Base-by-base conservation (phyloP, 2,113 vertebrate genomes). In the Bagarius yarrelli region DNA sequence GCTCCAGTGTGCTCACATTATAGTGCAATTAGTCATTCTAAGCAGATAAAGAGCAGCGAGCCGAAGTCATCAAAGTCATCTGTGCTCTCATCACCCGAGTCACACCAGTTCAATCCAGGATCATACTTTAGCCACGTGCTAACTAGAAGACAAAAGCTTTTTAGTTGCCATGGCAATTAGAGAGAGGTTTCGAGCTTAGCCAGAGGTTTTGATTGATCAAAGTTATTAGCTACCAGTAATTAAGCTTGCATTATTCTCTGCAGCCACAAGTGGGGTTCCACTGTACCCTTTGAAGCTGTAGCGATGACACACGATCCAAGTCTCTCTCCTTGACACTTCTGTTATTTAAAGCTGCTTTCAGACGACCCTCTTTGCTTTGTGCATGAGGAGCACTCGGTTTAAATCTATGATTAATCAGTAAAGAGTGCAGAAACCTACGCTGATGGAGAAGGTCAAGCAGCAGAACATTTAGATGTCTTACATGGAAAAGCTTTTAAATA, bases 161-260 rank as follows among this genome's bases (percentile, higher is more conserved):
- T 91, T 85, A 89, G 85, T 88, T 75, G 27, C 88, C 87, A 84
- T 88, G 88, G 88, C 88, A 91, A 90, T 92, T 91, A 91, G 80
- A 86, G 83, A 67, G 75, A 91, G 89, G 87, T 89, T 90, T 84
- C 81, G 88, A 89, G 88, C 88, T 25, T 87, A 86, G 85, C 87
- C 81, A 86, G 85, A 88, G 83, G 83, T 85, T n/a, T 89, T 76
- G 73, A 91, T 89, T 88, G 89, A 90, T 84, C 83, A 78, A 87
- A 89, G 89, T 92, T 93, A 93, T 93, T 91, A 93, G 89, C 89
- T 86, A 86, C 86, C 63, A 64, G 85, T 92, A 91, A 93, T 93
- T 91, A 92, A 85, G 88, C 87, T 89, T 88, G 87, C 85, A 91
- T 90, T 92, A 91, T 91, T 91, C 90, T 87, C 75, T 71, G 12